phyloP scores from a whole-genome alignment of 2,888 invertebrate genomes.

The Amphipoea oculea region DNA sequence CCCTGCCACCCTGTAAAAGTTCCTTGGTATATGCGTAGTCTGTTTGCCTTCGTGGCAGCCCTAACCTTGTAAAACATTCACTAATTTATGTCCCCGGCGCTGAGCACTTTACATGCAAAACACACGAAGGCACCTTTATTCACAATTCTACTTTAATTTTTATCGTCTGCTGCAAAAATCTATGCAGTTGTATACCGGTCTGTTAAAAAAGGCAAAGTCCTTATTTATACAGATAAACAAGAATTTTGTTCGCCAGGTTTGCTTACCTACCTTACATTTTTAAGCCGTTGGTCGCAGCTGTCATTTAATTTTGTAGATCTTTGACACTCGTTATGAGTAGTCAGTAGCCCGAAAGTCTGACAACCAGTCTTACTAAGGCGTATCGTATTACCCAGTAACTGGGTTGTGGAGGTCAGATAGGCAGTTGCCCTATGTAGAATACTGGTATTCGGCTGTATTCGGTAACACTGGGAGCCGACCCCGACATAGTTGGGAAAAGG shows the following conservation, averaged over 20 bases:
- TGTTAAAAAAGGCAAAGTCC: background rate
- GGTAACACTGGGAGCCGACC: too few relatives aligned
- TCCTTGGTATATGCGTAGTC: background rate
- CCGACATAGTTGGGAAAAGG: too few relatives aligned
- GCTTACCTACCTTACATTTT: background rate
- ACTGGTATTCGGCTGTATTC: too few relatives aligned
- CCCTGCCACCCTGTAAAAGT: too few relatives aligned
- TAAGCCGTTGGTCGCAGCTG: background rate
- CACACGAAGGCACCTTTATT: slow-evolving; percentile 24
- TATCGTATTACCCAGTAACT: too few relatives aligned
- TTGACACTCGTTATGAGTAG: too few relatives aligned
- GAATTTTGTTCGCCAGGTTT: background rate
- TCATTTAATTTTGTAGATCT: too few relatives aligned
- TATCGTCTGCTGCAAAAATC: slow-evolving; percentile 31
- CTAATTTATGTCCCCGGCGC: slow-evolving; percentile 60
- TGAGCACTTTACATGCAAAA: slow-evolving; percentile 50
- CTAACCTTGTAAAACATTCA: slow-evolving; percentile 45
- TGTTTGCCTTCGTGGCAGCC: slow-evolving; percentile 29
- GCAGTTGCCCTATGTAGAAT: too few relatives aligned
- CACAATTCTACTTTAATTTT: slow-evolving; percentile 41
- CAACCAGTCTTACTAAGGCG: too few relatives aligned
- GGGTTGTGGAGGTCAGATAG: too few relatives aligned
- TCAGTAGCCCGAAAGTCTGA: too few relatives aligned
- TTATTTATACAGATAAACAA: too few relatives aligned
- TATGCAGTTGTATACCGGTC: background rate